Evolutionary conservation across 1,140 invertebrate genomes (phyloP), one percentile per base, ranked within the genome.

Genomic region (Schlechtendalia chinensis): DNA sequence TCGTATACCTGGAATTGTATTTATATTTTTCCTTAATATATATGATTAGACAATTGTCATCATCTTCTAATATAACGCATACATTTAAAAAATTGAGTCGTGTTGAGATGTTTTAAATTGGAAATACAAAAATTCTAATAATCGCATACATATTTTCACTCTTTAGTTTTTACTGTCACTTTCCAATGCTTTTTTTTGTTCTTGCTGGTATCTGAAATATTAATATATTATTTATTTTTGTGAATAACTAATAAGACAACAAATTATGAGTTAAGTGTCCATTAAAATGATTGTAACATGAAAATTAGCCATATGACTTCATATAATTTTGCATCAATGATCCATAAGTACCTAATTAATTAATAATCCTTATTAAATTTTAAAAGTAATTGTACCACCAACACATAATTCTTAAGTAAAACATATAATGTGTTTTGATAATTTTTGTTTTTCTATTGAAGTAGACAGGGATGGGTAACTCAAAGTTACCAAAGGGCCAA

Each of bases 111-210:
- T 22, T 45, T 39, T 22, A n/a, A 22, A 39, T 39, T 5, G 19
- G n/a, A 39, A n/a, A n/a, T n/a, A 65, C 32, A 65, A 39, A 29
- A 39, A 39, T 22, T 22, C 27, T 12, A 63, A 32, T 11, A 17
- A 32, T 63, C 10, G 17, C 61, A 12, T 50, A 50, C 14, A 10
- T 8, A 54, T 1, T 54, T 4, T 54, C 4, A 29, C 2, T 61
- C 24, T 59, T 47, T 47, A 24, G 0, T 61, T 45, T 59, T 47
- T 47, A 24, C 0, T 47, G 17, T 8, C n/a, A 47, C 19, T 77
- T 77, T 45, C 17, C 32, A 77, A 45, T 61, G 56, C 74, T n/a
- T 77, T 77, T 47, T 77, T 77, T 77, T 77, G 74, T 77, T 77
- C 29, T 61, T 77, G 74, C 5, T 77, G 74, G 16, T 59, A 77